Evolutionary conservation across 1,140 invertebrate genomes (phyloP).

Genomic region (Maconellicoccus hirsutus): DNA sequence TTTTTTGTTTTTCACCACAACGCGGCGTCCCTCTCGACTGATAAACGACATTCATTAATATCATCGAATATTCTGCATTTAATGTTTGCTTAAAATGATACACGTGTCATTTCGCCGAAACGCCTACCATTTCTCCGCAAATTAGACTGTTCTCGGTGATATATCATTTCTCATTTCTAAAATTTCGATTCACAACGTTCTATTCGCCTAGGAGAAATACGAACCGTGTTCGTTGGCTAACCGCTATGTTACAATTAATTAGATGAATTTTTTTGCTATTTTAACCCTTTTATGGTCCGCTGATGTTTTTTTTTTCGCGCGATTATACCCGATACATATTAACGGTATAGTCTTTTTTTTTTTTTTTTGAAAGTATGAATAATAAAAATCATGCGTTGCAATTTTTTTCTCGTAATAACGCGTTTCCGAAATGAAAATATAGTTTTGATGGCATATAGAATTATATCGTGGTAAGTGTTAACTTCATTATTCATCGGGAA

Average conservation of each 20-base stretch:
- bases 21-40: not conserved
- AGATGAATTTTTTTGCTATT: not conserved
- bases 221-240: not conserved
- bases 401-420: too few relatives aligned
- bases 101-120: conserved; percentile 16
- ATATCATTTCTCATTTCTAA: conserved; percentile 13
- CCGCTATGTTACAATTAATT: conserved; percentile 8
- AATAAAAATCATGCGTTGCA: not conserved
- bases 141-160: conserved; percentile 13
- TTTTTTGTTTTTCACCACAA: not conserved
- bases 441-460: too few relatives aligned
- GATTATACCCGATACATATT: not conserved
- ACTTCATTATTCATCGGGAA: too few relatives aligned
- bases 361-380: not conserved
- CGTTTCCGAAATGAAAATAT: too few relatives aligned
- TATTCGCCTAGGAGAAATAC: not conserved
- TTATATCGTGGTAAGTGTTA: too few relatives aligned
- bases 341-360: not conserved
- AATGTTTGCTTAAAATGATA: conserved; percentile 21
- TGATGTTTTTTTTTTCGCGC: not conserved
- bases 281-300: not conserved
- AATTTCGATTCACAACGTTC: not conserved
- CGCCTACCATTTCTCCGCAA: conserved; percentile 19
- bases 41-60: conserved; percentile 21
- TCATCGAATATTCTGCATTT: conserved; percentile 22